phyloP scores from a whole-genome alignment of 2,797 vertebrate genomes.

The Pagetopsis macropterus region DNA sequence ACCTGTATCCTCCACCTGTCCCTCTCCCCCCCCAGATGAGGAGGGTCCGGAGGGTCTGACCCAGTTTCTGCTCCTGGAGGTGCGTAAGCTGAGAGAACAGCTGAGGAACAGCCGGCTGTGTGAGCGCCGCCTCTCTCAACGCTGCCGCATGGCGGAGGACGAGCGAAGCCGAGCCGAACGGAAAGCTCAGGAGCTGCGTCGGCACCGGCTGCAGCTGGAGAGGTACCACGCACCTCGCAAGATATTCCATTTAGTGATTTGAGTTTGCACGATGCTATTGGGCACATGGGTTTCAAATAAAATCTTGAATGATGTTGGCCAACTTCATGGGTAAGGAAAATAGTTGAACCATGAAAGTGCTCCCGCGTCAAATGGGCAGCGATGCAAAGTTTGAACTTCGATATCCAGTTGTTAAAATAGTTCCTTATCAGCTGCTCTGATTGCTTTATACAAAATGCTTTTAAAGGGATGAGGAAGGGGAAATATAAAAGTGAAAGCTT shows the following conservation, averaged over 20 bases:
- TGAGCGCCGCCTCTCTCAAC: slow-evolving; percentile 90
- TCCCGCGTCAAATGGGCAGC: not conserved
- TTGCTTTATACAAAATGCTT: not conserved
- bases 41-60: slow-evolving; percentile 95
- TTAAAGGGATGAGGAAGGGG: not conserved
- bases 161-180: slow-evolving; percentile 86
- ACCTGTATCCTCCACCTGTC: not conserved
- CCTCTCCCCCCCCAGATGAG: slow-evolving; percentile 83
- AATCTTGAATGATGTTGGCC: not conserved
- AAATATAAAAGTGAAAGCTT: not conserved
- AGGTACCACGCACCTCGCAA: slow-evolving; percentile 65
- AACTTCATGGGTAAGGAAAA: not conserved
- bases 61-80: slow-evolving; percentile 94
- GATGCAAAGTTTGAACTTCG: not conserved
- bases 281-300: not conserved
- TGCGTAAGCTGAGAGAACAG: slow-evolving; percentile 90
- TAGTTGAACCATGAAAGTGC: not conserved
- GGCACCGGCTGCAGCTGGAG: slow-evolving; percentile 87
- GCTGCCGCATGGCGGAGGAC: slow-evolving; percentile 89
- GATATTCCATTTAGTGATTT: not conserved
- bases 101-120: slow-evolving; percentile 86
- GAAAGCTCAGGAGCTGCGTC: slow-evolving; percentile 85
- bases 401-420: not conserved
- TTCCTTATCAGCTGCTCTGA: not conserved
- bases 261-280: too few relatives aligned